These are phyloP conservation scores for Ostrea edulis DNA, from an alignment of 1,140 invertebrate species.

Conservation along the genomic window DNA sequence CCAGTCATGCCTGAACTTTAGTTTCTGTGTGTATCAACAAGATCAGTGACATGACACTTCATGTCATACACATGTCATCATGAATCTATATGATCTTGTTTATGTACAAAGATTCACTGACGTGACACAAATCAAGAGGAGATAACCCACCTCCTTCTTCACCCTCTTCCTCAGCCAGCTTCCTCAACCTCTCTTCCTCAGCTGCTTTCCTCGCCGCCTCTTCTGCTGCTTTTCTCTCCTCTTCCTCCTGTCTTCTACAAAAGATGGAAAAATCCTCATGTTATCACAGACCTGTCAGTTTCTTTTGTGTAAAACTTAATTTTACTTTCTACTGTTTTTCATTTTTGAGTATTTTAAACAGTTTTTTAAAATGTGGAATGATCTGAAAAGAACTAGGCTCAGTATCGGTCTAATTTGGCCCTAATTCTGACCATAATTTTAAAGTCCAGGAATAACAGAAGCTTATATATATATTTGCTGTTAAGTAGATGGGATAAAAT, in stretches of 20 bases:
- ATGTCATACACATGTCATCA: background rate
- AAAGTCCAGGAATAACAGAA: too few relatives aligned
- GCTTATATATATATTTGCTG: too few relatives aligned
- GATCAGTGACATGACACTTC: background rate
- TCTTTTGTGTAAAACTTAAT: too few relatives aligned
- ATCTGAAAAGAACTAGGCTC: too few relatives aligned
- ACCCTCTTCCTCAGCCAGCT: slow-evolving; percentile 68
- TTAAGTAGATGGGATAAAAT: too few relatives aligned
- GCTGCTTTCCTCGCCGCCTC: slow-evolving; percentile 68
- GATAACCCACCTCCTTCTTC: slow-evolving; percentile 54
- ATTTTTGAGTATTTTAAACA: too few relatives aligned
- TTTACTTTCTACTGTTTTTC: background rate
- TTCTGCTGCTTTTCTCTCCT: slow-evolving; percentile 64
- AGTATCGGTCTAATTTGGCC: too few relatives aligned
- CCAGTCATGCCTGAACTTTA: background rate
- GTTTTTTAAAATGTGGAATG: too few relatives aligned
- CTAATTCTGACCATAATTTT: too few relatives aligned
- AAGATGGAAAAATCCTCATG: background rate
- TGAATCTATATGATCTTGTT: slow-evolving; percentile 5
- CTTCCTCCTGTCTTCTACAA: slow-evolving; percentile 62
- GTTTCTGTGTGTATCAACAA: background rate
- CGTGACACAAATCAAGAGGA: background rate
- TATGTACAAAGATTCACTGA: background rate
- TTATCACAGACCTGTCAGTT: background rate
- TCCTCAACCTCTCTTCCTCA: slow-evolving; percentile 69